Evolutionary conservation across 2,113 vertebrate species (phyloP), one percentile per base, ranked within the genome.

Genomic region (Brachypodius melanocephalos): DNA sequence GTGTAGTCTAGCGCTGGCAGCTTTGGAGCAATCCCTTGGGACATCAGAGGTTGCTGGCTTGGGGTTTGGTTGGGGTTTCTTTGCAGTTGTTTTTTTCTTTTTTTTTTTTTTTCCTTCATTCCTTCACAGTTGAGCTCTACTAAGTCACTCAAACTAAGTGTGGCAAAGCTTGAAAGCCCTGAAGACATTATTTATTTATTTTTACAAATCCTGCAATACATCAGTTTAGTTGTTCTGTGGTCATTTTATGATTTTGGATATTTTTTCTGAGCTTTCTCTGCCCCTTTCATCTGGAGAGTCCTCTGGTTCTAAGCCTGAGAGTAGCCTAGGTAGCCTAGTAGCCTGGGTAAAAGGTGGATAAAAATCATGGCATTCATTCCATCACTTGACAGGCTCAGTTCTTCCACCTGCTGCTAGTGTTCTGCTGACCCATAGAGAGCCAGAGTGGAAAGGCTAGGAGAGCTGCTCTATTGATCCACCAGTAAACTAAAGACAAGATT

Each of bases 161-260:
- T 87, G 79, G 62, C 91, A 96, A 96, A 93, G 52, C 82, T 88
- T 89, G 59, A 90, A 95, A 20, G 51, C 95, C 61, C 65, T 4
- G n/a, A 83, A 92, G 68, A 83, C 25, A 24, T 93, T 90, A 90
- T 86, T 96, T 88, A 87, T 95, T 87, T 96, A 92, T 89, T 96
- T 98, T 95, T 94, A 86, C 36, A 97, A 98, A 97, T 95, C 82
- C 94, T 97, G 54, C 85, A 94, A 81, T 96, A 96, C 94, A 73
- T 95, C 84, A 74, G n/a, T 76, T 91, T 63, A 90, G 91, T 66
- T 91, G 74, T 92, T 95, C 95, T 96, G 58, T 76, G 12, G 20
- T 36, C 69, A 9, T 54, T 90, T 82, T 20, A 91, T 51, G 52
- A 62, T 59, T 51, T n/a, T 55, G 26, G 43, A 31, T 40, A 17